Evolutionary conservation across 2,888 invertebrate genomes (phyloP).

Genomic region (Omphaloscelis lunosa): DNA sequence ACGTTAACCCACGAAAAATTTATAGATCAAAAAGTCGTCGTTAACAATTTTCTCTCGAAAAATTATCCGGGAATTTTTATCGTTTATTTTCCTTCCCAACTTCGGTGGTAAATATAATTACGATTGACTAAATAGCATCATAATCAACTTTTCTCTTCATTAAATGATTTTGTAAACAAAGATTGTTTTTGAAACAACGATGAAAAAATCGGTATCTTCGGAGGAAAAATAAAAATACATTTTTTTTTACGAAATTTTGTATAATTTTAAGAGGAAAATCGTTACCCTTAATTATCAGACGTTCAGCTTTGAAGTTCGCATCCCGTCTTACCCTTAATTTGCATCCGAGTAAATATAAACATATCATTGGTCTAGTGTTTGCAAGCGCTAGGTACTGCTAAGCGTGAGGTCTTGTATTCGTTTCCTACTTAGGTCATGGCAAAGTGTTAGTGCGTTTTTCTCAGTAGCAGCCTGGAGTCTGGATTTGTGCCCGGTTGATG

Average conservation of each 20-base stretch:
- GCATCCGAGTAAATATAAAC: background rate
- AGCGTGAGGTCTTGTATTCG: too few species aligned
- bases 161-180: slow-evolving; percentile 44
- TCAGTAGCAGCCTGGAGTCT: too few species aligned
- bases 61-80: background rate
- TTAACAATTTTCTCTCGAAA: background rate
- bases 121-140: slow-evolving; percentile 40
- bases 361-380: too few species aligned
- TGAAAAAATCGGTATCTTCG: slow-evolving; percentile 8
- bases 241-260: slow-evolving; percentile 8
- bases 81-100: slow-evolving; percentile 21
- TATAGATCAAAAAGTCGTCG: slow-evolving; percentile 4
- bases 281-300: slow-evolving; percentile 46
- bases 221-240: slow-evolving; percentile 18
- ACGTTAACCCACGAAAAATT: slow-evolving; percentile 25
- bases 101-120: slow-evolving; percentile 40
- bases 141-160: slow-evolving; percentile 38
- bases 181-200: slow-evolving; percentile 37
- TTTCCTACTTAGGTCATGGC: too few species aligned
- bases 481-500: too few species aligned
- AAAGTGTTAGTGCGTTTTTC: too few species aligned
- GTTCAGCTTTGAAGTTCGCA: slow-evolving; percentile 22
- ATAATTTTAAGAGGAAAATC: slow-evolving; percentile 49
- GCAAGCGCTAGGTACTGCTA: too few species aligned
- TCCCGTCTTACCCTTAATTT: slow-evolving; percentile 15